Conservation (phyloP, 2,113 vertebrate species). For the Thomomys bottae region DNA sequence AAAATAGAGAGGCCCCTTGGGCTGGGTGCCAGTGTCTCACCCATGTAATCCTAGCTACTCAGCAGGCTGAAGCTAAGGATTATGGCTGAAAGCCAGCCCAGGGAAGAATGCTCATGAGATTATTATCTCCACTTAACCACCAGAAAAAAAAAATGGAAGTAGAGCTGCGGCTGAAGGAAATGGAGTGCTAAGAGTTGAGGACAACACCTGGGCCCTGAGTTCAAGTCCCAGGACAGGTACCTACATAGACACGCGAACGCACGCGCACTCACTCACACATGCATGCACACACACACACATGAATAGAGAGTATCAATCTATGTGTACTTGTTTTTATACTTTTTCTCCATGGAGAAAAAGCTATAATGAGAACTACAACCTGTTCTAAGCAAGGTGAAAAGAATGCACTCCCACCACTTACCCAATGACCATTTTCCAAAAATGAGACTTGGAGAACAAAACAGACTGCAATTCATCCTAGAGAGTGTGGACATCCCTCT, state of each 20-base stretch:
- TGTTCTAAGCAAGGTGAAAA: not conserved
- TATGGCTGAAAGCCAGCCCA: no score
- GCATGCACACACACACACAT: not conserved
- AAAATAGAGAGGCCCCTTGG: not conserved
- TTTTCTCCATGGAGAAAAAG: not conserved
- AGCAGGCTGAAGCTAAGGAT: no score
- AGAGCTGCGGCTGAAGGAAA: no score
- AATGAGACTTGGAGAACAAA: not conserved
- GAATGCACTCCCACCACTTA: not conserved
- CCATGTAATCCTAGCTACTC: no score
- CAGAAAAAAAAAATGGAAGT: not conserved
- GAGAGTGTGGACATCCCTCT: constrained; percentile 18
- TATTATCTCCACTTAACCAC: no score
- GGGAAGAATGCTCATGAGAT: no score
- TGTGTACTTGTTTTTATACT: not conserved
- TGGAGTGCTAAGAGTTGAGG: no score
- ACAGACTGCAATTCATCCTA: not conserved
- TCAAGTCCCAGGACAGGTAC: no score
- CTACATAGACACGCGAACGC: not conserved
- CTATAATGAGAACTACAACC: not conserved
- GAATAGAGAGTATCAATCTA: no score
- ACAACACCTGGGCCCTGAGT: no score
- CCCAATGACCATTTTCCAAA: not conserved
- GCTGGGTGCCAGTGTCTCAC: not conserved
- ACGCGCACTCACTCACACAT: not conserved